Base-by-base conservation (phyloP, 2,797 vertebrate genomes). In the Diceros bicornis region DNA sequence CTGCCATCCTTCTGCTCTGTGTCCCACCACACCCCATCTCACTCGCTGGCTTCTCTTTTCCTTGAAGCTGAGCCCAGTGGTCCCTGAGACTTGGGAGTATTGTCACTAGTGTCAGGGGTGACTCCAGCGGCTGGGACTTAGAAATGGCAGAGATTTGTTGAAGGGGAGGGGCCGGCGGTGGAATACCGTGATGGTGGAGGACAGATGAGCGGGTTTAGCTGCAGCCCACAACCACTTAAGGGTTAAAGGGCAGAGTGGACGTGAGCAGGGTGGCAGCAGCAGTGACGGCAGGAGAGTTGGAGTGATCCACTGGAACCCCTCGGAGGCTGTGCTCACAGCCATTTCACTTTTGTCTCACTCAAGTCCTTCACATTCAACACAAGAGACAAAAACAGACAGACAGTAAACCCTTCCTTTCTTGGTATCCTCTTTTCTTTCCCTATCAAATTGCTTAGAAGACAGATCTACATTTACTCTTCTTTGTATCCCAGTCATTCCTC, bases 11-110 rank as follows among this genome's bases (percentile, higher is more conserved):
- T 68, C 23, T 17, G 34, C 37, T 23, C 2, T 0, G 4, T 4
- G 2, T 14, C 34, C 32, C 7, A 2, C 13, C 47, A 27, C 5
- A 4, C 14, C 34, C 11, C 29, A 0, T 3, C n/a, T 44, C 29
- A 7, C 8, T 20, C n/a, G 41, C 4, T 0, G 37, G 37, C 79
- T 21, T 29, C 37, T 25, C 64, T 44, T 82, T 29, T 50, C 41
- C 41, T 66, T n/a, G 27, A 13, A 61, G 1, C 0, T 18, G 37
- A 83, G 34, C 25, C 37, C 55, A 32, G 52, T 3, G 17, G 18
- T 17, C 6, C 62, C 62, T 61, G 62, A 59, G 7, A 61, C n/a
- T 18, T 72, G n/a, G 29, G 7, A 4, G 29, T 25, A 11, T 37
- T 44, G 55, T 41, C n/a, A 12, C 7, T 7, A 4, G 23, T 1